Evolutionary conservation across 2,888 invertebrate species (phyloP), one percentile per base, ranked within the genome.

Genomic region (Pterobdella sp.): DNA sequence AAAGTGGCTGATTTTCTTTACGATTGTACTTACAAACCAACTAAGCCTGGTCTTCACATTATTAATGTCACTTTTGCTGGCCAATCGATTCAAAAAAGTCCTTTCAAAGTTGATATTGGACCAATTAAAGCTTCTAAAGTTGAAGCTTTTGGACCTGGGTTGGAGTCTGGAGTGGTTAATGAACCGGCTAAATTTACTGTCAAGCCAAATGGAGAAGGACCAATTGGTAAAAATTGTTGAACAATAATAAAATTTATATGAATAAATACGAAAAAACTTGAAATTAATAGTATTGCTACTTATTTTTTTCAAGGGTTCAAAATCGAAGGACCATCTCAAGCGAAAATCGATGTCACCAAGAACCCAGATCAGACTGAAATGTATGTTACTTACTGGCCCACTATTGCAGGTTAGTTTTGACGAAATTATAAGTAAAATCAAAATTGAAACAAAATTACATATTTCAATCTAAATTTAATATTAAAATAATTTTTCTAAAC

Each of bases 141-240:
- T 78, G 86, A 88, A 71, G 93, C 92, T 0, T 93, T 90, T 80
- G 93, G 93, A 0, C 92, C 93, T 0, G 93, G 93, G 42, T 86
- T 94, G 70, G 86, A 86, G 74, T 89, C 90, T 18, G 93, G 93
- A 18, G 88, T 93, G 66, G 91, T 90, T 63, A 89, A 88, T 26
- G 88, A 90, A 81, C 91, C 91, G 2, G 91, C 92, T 0, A 87
- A 89, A 76, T 94, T 94, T 84, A 90, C 90, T 31, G 93, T 94
- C 14, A 92, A 93, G 83, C 92, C 92, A 0, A 91, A 92, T 83
- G 93, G 92, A 14, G 92, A 93, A 84, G 92, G 92, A 76, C 89
- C 90, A 66, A 86, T 93, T 76, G 90, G 88, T 87, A 82, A 79
- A 81, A 7, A 18, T 63, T 4, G n/a, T n/a, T 26, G 49, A 42